These are phyloP conservation scores for Miniopterus natalensis DNA, from an alignment of 2,113 vertebrate genomes.

Conservation along the genomic window DNA sequence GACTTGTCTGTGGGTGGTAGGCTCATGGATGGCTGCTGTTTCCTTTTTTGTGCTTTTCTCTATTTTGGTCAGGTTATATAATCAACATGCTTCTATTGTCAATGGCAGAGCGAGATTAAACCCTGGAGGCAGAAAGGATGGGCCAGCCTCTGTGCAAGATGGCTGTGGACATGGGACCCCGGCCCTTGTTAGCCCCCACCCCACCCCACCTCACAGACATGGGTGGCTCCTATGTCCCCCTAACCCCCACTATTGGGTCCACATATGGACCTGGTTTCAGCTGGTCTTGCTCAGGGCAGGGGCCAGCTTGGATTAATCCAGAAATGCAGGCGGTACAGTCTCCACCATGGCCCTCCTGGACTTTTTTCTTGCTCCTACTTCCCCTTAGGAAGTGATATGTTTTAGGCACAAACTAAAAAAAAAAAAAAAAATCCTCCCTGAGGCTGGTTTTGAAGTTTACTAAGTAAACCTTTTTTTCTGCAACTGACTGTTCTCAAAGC, in stretches of 20 bases:
- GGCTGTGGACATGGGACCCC: not conserved
- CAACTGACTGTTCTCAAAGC: not conserved
- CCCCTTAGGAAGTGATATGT: not conserved
- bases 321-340: not conserved
- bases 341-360: no score
- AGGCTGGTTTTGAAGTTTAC: not conserved
- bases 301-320: not conserved
- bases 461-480: not conserved
- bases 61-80: not conserved
- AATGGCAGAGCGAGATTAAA: not conserved
- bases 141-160: not conserved
- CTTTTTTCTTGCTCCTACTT: not conserved
- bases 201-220: not conserved
- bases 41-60: constrained; percentile 4
- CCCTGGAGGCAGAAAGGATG: not conserved
- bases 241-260: accelerated
- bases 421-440: not conserved
- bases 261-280: constrained; percentile 20
- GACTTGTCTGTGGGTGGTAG: constrained; percentile 4
- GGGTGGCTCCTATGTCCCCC: not conserved
- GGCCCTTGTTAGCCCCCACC: not conserved
- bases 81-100: not conserved
- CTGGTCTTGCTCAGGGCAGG: not conserved
- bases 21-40: not conserved
- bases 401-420: not conserved